Evolutionary conservation across 2,888 invertebrate genomes (phyloP).

Genomic region (Stictocephala bisonia): DNA sequence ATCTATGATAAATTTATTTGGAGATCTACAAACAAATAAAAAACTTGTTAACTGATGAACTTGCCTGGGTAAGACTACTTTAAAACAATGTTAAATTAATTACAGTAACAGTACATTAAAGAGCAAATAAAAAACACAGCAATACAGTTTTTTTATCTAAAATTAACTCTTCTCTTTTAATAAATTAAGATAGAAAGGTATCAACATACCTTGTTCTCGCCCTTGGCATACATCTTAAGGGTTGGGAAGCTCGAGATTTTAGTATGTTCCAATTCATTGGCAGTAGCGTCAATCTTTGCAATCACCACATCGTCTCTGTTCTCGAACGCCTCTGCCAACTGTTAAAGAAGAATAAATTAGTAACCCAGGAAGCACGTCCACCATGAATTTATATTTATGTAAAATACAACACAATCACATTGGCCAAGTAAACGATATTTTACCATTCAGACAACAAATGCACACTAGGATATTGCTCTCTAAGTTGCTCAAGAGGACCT

Average conservation of each 20-base stretch:
- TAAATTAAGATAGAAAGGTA: background rate
- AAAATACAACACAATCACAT: too few species aligned
- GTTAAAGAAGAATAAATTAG: slow-evolving; percentile 61
- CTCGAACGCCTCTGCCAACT: slow-evolving; percentile 94
- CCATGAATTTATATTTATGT: too few species aligned
- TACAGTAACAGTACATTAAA: too few species aligned
- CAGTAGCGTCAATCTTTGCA: slow-evolving; percentile 99
- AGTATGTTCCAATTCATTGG: slow-evolving; percentile 96
- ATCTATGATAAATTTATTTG: too few species aligned
- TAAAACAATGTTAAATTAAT: background rate
- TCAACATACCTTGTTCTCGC: slow-evolving; percentile 79
- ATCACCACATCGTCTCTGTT: slow-evolving; percentile 85
- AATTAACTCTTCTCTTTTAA: background rate
- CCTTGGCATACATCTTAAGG: slow-evolving; percentile 93
- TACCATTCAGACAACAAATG: too few species aligned
- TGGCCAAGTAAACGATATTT: background rate
- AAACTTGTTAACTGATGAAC: too few species aligned
- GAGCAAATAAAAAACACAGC: background rate
- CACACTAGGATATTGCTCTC: too few species aligned
- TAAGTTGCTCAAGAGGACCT: too few species aligned
- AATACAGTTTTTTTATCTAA: background rate
- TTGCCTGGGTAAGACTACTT: too few species aligned
- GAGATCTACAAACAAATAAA: too few species aligned
- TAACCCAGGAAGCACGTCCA: too few species aligned
- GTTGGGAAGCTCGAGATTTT: slow-evolving; percentile 96